phyloP scores from a whole-genome alignment of 2,888 invertebrate genomes.

The Drosophila percnosoma region DNA sequence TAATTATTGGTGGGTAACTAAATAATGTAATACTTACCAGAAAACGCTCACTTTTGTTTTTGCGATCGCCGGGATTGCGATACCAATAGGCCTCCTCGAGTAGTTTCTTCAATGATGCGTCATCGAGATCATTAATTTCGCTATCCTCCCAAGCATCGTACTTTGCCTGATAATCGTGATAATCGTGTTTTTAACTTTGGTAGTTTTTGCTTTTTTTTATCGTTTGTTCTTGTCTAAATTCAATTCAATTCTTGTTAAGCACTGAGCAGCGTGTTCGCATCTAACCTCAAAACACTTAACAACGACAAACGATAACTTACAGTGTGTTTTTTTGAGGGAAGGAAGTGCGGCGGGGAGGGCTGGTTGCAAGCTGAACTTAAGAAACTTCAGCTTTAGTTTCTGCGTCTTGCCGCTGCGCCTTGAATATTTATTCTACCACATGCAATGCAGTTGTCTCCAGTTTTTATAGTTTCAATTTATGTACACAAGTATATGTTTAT shows the following conservation, averaged over 20 bases:
- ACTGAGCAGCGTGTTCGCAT: constrained; percentile 14
- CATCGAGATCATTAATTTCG: constrained; percentile 88
- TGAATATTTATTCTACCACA: constrained; percentile 23
- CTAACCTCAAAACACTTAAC: constrained; percentile 50
- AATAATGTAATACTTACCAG: constrained; percentile 87
- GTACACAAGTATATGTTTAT: background rate
- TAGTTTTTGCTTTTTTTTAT: background rate
- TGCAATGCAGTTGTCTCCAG: constrained; percentile 22
- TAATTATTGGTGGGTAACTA: background rate
- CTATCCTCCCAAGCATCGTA: constrained; percentile 80
- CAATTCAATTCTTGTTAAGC: background rate
- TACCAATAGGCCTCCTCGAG: constrained; percentile 94
- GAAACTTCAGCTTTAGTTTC: constrained; percentile 1
- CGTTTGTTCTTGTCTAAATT: background rate
- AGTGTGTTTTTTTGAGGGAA: background rate
- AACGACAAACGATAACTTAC: background rate
- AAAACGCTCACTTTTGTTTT: constrained; percentile 93
- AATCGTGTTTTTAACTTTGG: background rate
- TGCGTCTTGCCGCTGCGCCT: constrained; percentile 15
- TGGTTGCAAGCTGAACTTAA: constrained; percentile 6
- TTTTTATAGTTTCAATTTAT: constrained; percentile 22
- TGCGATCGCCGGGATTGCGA: constrained; percentile 93
- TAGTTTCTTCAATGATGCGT: constrained; percentile 90
- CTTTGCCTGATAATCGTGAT: constrained; percentile 63
- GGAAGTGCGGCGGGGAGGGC: background rate